Evolutionary conservation across 2,113 vertebrate species (phyloP).

Genomic region (Phalacrocorax pelagicus): DNA sequence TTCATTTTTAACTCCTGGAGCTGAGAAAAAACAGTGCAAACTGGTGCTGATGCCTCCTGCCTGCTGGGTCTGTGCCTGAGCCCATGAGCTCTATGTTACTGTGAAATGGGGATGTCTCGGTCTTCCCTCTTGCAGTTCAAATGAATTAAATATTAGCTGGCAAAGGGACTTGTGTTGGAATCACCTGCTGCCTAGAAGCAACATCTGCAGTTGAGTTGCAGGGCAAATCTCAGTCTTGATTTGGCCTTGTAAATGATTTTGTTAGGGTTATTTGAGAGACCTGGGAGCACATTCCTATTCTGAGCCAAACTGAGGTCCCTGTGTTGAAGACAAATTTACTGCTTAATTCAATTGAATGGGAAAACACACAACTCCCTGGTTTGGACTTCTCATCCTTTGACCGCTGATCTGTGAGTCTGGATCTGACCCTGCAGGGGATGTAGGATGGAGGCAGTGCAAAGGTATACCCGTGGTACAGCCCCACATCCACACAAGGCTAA

Average conservation of each 20-base stretch:
- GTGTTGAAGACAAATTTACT: not conserved
- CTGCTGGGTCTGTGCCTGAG: not conserved
- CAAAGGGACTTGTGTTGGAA: not conserved
- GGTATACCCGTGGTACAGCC: not conserved
- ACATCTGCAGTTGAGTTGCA: not conserved
- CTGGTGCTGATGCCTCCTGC: not conserved
- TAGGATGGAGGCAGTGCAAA: not conserved
- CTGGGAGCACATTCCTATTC: not conserved
- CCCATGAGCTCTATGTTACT: accelerated
- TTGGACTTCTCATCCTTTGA: not conserved
- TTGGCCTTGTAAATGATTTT: not conserved
- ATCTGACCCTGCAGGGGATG: not conserved
- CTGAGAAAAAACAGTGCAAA: not conserved
- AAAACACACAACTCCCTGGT: not conserved
- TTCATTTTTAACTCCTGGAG: not conserved
- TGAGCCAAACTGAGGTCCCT: not conserved
- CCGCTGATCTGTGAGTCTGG: not conserved
- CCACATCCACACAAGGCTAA: not conserved
- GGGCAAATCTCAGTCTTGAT: not conserved
- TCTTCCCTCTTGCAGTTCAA: not conserved
- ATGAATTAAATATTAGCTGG: not conserved
- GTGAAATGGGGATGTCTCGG: not conserved
- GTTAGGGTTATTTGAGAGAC: not conserved
- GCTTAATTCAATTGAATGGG: not conserved
- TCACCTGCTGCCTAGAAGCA: not conserved